These are phyloP conservation scores for Spisula solida DNA, from an alignment of 2,888 invertebrate genomes.

Conservation along the genomic window DNA sequence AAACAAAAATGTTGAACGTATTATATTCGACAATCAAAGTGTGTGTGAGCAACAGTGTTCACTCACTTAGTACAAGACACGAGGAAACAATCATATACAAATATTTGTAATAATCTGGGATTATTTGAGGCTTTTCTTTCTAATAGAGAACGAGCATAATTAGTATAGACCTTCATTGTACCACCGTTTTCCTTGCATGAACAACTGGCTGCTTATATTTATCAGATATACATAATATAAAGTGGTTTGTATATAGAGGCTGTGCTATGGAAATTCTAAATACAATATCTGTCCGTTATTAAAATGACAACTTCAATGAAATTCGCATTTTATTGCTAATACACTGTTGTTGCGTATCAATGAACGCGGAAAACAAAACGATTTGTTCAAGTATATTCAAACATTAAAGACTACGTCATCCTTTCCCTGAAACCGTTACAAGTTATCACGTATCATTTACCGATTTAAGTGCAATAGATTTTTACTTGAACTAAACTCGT, in stretches of 20 bases:
- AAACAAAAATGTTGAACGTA: slow-evolving; percentile 11
- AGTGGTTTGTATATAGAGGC: too few relatives aligned
- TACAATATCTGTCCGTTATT: too few relatives aligned
- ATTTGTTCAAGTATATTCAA: neutral
- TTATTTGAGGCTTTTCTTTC: neutral
- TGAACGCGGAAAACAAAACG: neutral
- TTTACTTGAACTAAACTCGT: neutral
- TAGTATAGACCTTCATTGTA: neutral
- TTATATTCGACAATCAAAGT: neutral
- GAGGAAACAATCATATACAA: neutral
- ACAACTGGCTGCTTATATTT: too few relatives aligned
- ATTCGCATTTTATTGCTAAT: neutral
- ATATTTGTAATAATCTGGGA: slow-evolving; percentile 2
- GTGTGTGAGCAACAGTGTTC: slow-evolving; percentile 28
- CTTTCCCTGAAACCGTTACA: neutral
- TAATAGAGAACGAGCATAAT: neutral
- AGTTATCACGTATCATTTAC: neutral
- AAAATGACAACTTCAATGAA: neutral
- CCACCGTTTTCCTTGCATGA: neutral
- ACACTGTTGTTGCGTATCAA: neutral
- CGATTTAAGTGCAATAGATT: slow-evolving; percentile 1
- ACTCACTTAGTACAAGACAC: neutral
- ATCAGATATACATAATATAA: too few relatives aligned
- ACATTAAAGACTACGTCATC: neutral
- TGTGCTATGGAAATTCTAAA: too few relatives aligned